phyloP scores from a whole-genome alignment of 1,140 invertebrate genomes.

The Achatina immaculata region DNA sequence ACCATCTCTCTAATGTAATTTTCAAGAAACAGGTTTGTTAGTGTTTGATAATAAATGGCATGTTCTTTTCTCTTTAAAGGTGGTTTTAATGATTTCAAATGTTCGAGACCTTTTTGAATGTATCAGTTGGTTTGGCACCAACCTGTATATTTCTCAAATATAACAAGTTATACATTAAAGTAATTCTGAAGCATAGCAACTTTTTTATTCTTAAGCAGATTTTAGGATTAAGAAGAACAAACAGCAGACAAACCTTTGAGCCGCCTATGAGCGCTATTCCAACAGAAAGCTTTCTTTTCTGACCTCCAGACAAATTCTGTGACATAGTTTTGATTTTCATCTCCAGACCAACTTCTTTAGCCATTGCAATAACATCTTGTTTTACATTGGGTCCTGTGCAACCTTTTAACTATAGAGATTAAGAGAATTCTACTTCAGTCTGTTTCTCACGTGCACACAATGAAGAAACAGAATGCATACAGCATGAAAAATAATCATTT shows the following conservation, averaged over 20 bases:
- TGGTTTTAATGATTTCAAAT: no score
- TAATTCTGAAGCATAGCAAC: not conserved
- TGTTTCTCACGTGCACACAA: not conserved
- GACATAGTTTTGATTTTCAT: constrained; percentile 79
- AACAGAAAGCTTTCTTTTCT: constrained; percentile 73
- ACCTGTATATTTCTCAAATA: no score
- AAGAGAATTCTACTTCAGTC: constrained; percentile 16
- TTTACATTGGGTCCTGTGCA: constrained; percentile 74
- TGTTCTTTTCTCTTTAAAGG: no score
- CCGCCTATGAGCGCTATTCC: constrained; percentile 74
- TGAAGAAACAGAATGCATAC: not conserved
- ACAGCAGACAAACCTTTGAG: constrained; percentile 70
- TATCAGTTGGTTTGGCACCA: no score
- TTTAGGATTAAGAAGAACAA: no score
- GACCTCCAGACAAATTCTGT: constrained; percentile 76
- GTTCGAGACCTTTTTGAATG: no score
- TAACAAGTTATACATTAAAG: not conserved
- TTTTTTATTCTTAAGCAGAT: no score
- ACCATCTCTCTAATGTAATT: no score
- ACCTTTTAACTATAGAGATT: constrained; percentile 76
- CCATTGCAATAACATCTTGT: constrained; percentile 71
- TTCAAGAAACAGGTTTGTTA: no score
- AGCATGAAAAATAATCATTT: not conserved
- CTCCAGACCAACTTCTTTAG: constrained; percentile 75
- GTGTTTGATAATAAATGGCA: no score